Conservation (phyloP, 2,797 vertebrate species). For the Momotus momota region DNA sequence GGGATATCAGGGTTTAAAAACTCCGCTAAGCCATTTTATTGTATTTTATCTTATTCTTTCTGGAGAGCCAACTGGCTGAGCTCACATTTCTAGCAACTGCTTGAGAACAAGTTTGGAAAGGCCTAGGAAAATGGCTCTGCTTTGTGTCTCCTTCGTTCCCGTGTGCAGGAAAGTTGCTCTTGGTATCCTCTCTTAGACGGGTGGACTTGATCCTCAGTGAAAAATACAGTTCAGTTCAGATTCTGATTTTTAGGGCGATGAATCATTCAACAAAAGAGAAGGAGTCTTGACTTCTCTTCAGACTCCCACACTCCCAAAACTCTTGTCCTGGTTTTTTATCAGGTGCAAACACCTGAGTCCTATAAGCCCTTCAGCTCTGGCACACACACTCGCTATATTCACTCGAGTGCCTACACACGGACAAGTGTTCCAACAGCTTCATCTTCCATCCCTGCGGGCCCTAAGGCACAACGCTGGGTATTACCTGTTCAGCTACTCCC, state of each 20-base stretch:
- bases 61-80: not conserved
- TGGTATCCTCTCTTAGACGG: not conserved
- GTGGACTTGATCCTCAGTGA: not conserved
- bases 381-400: not conserved
- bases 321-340: slow-evolving; percentile 26
- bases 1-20: not conserved
- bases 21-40: not conserved
- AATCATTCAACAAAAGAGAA: not conserved
- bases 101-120: not conserved
- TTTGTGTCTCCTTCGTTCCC: not conserved
- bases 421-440: not conserved
- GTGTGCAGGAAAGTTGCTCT: not conserved
- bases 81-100: not conserved
- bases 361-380: slow-evolving; percentile 8
- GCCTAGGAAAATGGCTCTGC: not conserved
- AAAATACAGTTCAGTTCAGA: not conserved
- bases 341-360: slow-evolving; percentile 20
- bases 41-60: not conserved
- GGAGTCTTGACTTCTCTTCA: not conserved
- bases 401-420: not conserved
- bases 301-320: not conserved
- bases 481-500: not conserved
- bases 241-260: not conserved
- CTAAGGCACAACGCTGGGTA: not conserved
- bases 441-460: not conserved